Conservation (phyloP, 2,888 invertebrate genomes). For the Lycocerus yunnanus region DNA sequence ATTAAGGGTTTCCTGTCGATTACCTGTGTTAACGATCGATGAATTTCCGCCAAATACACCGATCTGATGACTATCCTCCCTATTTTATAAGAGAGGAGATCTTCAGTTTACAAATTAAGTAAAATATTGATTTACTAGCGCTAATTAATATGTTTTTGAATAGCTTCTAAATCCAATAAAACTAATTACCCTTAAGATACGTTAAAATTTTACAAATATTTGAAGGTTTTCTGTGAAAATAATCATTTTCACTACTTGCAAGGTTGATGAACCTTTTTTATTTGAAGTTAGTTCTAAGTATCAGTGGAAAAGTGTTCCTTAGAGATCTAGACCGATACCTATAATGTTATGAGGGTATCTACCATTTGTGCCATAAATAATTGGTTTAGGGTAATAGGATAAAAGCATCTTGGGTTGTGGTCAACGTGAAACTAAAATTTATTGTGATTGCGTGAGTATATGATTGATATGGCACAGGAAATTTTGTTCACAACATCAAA, state of each 20-base stretch:
- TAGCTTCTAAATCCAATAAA: too few relatives aligned
- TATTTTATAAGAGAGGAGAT: neutral
- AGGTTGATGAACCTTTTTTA: neutral
- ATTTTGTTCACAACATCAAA: neutral
- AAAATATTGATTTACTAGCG: too few relatives aligned
- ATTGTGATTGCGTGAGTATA: too few relatives aligned
- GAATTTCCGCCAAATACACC: neutral
- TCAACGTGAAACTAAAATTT: too few relatives aligned
- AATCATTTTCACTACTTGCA: neutral
- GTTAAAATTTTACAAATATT: too few relatives aligned
- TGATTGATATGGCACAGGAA: too few relatives aligned
- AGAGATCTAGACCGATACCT: neutral
- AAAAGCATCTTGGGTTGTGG: neutral
- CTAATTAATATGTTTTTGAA: too few relatives aligned
- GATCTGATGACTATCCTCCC: neutral
- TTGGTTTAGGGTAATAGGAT: neutral
- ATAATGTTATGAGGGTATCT: neutral
- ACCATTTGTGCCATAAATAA: neutral
- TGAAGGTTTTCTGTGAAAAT: neutral
- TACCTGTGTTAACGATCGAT: conserved; percentile 17
- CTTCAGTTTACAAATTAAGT: too few relatives aligned
- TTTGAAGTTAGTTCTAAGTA: neutral
- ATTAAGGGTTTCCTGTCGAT: conserved; percentile 16
- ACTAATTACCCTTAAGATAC: too few relatives aligned
- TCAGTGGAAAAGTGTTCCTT: neutral